Evolutionary conservation across 92 coral and sea anemone genomes (phyloP), one percentile per base, ranked within the genome.

Genomic region (Galaxea fascicularis): DNA sequence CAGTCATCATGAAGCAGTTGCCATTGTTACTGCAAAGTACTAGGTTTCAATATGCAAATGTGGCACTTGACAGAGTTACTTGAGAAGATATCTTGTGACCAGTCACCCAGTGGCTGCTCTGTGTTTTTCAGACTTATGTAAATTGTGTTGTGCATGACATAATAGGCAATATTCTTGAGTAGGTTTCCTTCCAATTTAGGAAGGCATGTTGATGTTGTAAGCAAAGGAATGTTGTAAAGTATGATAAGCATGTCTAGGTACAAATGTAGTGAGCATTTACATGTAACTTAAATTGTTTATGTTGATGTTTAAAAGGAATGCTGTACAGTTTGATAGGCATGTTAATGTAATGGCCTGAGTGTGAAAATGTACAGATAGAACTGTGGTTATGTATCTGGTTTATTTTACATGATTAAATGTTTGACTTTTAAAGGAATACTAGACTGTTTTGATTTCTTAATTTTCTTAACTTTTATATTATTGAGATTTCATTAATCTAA

Each of bases 61-160:
- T n/a, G n/a, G n/a, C n/a, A n/a, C n/a, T n/a, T n/a, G n/a, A n/a
- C n/a, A n/a, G n/a, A n/a, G n/a, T n/a, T n/a, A n/a, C n/a, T n/a
- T n/a, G n/a, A n/a, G n/a, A n/a, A n/a, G n/a, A n/a, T n/a, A n/a
- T n/a, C n/a, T n/a, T n/a, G n/a, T n/a, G n/a, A n/a, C n/a, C n/a
- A n/a, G n/a, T n/a, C n/a, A n/a, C n/a, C n/a, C 59, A 72, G 77
- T 60, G 24, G 66, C 28, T 60, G 11, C 13, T 10, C 66, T n/a
- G n/a, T 60, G 27, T 60, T 60, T 53, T 53, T 53, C 58, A 53
- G 58, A n/a, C n/a, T n/a, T n/a, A n/a, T n/a, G n/a, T n/a, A n/a
- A 20, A 0, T 53, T 13, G 58, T 53, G 58, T 53, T 10, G 15
- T 53, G 58, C 16, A 53, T 53, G 58, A 16, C 58, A 53, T 53